Conservation (phyloP, 2,113 vertebrate genomes). For the Vidua macroura region DNA sequence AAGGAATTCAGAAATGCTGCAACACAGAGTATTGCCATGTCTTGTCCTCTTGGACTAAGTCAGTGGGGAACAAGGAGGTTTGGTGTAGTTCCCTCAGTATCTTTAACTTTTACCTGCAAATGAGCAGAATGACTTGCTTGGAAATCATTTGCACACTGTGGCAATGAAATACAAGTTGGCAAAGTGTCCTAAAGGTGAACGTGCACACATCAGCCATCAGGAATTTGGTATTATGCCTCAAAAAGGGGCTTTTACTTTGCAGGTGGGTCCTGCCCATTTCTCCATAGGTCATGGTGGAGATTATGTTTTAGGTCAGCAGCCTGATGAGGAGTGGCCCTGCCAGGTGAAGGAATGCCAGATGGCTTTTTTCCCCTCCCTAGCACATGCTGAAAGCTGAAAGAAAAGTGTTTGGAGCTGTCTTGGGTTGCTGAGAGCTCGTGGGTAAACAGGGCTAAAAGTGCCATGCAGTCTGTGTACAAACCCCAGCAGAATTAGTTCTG, state of each 20-base stretch:
- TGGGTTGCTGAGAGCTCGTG: not conserved
- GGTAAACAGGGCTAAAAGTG: not conserved
- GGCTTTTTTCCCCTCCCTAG: not conserved
- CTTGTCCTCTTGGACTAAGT: not conserved
- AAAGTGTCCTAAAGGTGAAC: not conserved
- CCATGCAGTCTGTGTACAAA: not conserved
- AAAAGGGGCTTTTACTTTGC: conserved; percentile 9
- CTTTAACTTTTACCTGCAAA: not conserved
- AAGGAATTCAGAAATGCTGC: not conserved
- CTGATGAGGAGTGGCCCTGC: conserved; percentile 22
- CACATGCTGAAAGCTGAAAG: conserved; percentile 8
- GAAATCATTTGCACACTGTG: not conserved
- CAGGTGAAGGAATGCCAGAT: conserved; percentile 46
- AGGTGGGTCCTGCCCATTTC: not conserved
- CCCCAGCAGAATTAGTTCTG: not conserved
- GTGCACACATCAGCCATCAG: not conserved
- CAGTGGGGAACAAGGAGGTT: not conserved
- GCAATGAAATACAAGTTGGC: not conserved
- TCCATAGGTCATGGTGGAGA: not conserved
- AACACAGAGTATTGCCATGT: not conserved
- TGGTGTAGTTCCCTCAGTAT: not conserved
- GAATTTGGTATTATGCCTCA: not conserved
- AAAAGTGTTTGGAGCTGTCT: not conserved
- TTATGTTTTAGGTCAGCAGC: conserved; percentile 20
- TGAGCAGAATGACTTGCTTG: not conserved